Conservation (phyloP, 1,140 invertebrate species). For the Saxidomus purpurata region DNA sequence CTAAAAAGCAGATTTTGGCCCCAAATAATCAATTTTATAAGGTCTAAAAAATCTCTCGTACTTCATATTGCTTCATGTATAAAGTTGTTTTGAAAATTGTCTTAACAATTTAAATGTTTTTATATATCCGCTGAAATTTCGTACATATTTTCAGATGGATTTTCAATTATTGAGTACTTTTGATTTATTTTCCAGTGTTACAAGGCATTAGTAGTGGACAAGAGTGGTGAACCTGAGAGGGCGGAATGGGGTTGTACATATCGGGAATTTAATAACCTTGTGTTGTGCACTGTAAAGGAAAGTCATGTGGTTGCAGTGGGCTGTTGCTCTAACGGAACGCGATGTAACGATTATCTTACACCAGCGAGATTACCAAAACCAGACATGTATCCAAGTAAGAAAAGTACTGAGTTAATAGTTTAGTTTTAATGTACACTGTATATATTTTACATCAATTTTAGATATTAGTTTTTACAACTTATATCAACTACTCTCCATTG, state of each 20-base stretch:
- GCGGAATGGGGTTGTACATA: constrained; percentile 43
- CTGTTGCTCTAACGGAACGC: constrained; percentile 51
- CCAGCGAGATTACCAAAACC: constrained; percentile 32
- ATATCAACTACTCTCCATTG: no score
- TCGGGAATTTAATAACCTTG: neutral
- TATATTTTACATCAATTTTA: neutral
- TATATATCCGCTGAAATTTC: no score
- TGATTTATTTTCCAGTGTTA: constrained; percentile 61
- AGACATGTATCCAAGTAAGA: neutral
- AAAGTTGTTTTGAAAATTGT: no score
- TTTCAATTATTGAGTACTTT: no score
- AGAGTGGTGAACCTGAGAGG: neutral
- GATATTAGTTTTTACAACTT: no score
- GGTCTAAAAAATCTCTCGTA: no score
- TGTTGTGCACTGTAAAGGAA: neutral
- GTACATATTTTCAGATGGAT: no score
- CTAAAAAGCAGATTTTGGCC: no score
- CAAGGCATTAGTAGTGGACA: constrained; percentile 15
- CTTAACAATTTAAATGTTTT: no score
- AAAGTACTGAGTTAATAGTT: neutral
- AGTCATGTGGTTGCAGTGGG: constrained; percentile 15
- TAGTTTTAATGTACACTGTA: neutral
- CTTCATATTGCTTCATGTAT: no score
- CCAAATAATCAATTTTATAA: no score
- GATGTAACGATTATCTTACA: constrained; percentile 48